Percentiles rank a stretch among this genome's conserved stretches.
Evolutionary conservation across 1,140 invertebrate species (phyloP).

Genomic region (Diachasmimorpha longicaudata): DNA sequence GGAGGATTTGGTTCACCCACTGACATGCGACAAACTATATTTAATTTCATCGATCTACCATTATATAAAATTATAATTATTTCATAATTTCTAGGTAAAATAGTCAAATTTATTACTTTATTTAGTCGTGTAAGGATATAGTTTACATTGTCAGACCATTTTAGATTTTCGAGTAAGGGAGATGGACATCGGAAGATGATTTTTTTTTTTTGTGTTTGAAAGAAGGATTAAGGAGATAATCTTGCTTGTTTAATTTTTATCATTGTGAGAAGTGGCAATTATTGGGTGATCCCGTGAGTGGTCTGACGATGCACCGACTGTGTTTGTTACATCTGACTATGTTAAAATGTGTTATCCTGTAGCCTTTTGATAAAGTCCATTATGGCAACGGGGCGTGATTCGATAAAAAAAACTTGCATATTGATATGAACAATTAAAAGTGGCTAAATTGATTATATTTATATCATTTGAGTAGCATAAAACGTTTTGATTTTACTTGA

Average conservation of each 20-base stretch:
- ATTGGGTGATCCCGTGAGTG: conserved; percentile 11
- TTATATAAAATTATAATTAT: conserved; percentile 55
- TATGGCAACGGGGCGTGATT: conserved; percentile 5
- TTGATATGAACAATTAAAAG: conserved; percentile 22
- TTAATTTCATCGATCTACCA: conserved; percentile 54
- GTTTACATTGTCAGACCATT: conserved; percentile 47
- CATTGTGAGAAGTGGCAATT: background rate
- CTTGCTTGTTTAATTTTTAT: no score
- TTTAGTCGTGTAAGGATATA: conserved; percentile 50
- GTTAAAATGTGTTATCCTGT: conserved; percentile 44
- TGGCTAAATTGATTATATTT: conserved; percentile 48
- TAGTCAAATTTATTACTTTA: conserved; percentile 53
- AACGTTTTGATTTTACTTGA: conserved; percentile 53
- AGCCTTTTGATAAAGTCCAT: conserved; percentile 35
- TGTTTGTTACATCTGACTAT: conserved; percentile 30
- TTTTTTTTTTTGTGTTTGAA: background rate
- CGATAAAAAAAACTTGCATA: background rate
- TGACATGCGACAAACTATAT: conserved; percentile 35
- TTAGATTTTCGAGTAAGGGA: background rate
- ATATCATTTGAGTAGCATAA: conserved; percentile 46
- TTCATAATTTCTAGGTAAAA: conserved; percentile 55
- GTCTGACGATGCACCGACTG: conserved; percentile 43
- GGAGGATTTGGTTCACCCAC: background rate
- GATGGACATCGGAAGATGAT: background rate
- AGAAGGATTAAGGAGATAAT: background rate